Evolutionary conservation across 2,797 vertebrate species (phyloP).

Genomic region (Eutrigla gurnardus): DNA sequence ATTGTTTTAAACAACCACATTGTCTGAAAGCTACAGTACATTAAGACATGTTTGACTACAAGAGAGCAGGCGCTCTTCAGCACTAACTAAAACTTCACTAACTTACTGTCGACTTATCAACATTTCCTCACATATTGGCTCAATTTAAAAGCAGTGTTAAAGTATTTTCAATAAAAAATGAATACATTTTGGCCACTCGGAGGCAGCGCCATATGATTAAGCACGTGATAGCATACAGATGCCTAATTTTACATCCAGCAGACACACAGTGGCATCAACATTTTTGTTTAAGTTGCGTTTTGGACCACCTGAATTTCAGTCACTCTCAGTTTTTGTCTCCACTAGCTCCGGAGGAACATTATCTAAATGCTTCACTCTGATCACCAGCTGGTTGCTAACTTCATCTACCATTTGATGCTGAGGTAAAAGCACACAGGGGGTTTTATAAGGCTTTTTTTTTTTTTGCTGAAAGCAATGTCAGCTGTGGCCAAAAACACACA

Average conservation of each 20-base stretch:
- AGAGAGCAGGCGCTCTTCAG: too few species aligned
- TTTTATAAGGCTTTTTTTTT: neutral
- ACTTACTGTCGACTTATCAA: neutral
- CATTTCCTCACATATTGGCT: neutral
- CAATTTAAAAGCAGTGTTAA: neutral
- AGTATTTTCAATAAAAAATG: neutral
- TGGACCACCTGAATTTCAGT: too few species aligned
- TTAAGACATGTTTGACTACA: neutral
- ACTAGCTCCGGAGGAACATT: too few species aligned
- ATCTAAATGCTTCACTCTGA: too few species aligned
- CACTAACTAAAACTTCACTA: too few species aligned
- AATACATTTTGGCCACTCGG: too few species aligned
- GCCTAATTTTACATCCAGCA: too few species aligned
- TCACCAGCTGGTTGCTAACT: too few species aligned
- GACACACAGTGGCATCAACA: neutral
- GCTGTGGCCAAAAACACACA: neutral
- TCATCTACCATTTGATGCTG: neutral
- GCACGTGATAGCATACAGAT: neutral
- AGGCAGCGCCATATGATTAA: neutral
- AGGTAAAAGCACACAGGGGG: neutral
- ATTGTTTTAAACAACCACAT: neutral
- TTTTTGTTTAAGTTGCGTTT: too few species aligned
- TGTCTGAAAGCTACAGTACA: conserved; percentile 1
- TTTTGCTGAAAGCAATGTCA: neutral
- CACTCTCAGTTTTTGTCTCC: too few species aligned